Evolutionary conservation across 2,797 vertebrate species (phyloP), one percentile per base, ranked within the genome.

Genomic region (Acipenser oxyrinchus): DNA sequence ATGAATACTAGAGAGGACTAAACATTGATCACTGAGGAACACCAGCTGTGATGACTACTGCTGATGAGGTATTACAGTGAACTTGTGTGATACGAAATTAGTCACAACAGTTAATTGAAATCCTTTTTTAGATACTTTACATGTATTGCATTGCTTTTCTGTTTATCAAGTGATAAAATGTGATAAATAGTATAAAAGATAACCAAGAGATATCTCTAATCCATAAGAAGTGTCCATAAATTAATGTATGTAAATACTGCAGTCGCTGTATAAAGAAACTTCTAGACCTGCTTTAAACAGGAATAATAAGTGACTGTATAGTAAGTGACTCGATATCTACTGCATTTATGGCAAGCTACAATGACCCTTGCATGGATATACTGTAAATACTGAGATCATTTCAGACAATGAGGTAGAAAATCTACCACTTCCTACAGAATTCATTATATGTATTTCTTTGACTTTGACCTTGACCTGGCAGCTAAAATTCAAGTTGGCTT

Each of bases 31-130:
- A 74, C 53, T 23, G 48, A 66, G 8, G 72, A 70, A 67, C 71
- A 67, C 70, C 10, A 23, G 64, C 70, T 61, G 73, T 12, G 72
- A 71, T 68, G 69, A 69, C 69, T 72, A 66, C 69, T 63, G 66
- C 66, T 75, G 72, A 78, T 75, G 72, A 78, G 68, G 71, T 75
- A 72, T 72, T 53, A 58, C 71, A 65, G 64, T 68, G 66, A 64
- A 51, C 70, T 66, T 52, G 70, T 64, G 65, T 64, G 66, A 73
- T 68, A 65, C 64, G 70, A 70, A 70, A 76, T 76, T 76, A 73
- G 71, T 76, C 77, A 77, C 66, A 18, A 63, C 62, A 74, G 69
- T 69, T 66, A 74, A 37, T 37, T 53, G 12, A 37, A 48, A 59
- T 49, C n/a, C 58, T 48, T 60, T 57, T 57, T 48, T 65, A 62